phyloP scores from a whole-genome alignment of 2,888 invertebrate genomes.

The Drosophila quasianomalipes region DNA sequence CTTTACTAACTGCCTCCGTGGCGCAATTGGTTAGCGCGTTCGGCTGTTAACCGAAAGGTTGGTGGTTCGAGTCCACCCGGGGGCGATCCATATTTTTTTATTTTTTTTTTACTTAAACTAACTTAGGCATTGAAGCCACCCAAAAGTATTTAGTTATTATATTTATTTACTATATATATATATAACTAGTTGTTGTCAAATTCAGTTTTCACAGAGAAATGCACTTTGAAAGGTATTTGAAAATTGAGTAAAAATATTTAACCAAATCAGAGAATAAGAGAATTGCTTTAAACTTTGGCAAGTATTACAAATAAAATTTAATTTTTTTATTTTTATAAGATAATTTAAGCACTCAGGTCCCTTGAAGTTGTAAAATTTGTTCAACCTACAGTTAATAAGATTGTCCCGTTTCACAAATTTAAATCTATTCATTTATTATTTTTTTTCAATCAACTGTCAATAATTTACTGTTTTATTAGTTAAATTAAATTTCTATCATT shows the following conservation, averaged over 20 bases:
- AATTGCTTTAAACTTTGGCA: neutral
- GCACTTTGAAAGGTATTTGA: neutral
- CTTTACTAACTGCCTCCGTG: slow-evolving; percentile 87
- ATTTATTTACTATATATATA: neutral
- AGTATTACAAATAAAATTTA: neutral
- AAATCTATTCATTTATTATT: too few species aligned
- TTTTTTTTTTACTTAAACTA: neutral
- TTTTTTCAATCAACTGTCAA: neutral
- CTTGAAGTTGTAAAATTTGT: neutral
- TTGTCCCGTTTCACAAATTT: too few species aligned
- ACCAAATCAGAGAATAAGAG: neutral
- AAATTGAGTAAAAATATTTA: neutral
- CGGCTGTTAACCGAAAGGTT: slow-evolving; percentile 99
- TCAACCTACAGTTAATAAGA: neutral
- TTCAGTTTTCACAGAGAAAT: neutral
- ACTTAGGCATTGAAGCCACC: neutral
- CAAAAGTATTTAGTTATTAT: neutral
- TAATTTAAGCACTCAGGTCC: neutral
- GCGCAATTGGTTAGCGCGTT: slow-evolving; percentile 99
- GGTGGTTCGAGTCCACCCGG: slow-evolving; percentile 99
- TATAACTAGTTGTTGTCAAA: neutral
- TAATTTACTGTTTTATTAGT: too few species aligned
- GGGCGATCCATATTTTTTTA: slow-evolving; percentile 87
- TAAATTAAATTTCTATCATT: too few species aligned
- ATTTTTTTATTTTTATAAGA: neutral